These are phyloP conservation scores for Diachrysia chrysitis DNA, from an alignment of 2,888 invertebrate genomes.

Conservation along the genomic window DNA sequence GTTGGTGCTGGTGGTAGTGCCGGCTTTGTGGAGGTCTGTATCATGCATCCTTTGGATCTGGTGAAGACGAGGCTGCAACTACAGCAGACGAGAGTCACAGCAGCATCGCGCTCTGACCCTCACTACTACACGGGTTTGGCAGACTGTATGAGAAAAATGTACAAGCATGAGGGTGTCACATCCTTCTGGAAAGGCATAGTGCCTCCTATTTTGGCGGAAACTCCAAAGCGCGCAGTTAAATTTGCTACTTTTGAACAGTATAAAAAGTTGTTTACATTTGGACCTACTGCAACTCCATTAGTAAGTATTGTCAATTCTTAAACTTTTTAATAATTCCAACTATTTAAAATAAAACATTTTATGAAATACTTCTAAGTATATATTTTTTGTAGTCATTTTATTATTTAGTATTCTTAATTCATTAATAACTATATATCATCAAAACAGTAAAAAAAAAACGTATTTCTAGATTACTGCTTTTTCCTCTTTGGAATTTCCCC, in stretches of 20 bases:
- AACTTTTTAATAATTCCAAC: neutral
- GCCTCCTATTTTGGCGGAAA: constrained; percentile 97
- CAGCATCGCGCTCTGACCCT: constrained; percentile 80
- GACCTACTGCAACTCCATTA: constrained; percentile 93
- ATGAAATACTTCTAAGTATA: no score
- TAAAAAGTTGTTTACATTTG: constrained; percentile 95
- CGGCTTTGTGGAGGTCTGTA: constrained; percentile 97
- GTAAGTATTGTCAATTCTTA: constrained; percentile 75
- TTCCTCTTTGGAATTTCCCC: neutral
- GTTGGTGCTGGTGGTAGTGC: constrained; percentile 97
- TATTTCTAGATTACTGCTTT: neutral
- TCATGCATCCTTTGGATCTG: constrained; percentile 98
- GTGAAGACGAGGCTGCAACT: constrained; percentile 94
- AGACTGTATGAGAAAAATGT: constrained; percentile 97
- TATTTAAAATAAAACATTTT: no score
- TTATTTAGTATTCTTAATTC: no score
- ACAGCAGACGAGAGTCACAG: constrained; percentile 71
- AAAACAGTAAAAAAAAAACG: neutral
- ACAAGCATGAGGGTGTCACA: constrained; percentile 93
- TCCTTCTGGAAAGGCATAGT: constrained; percentile 98
- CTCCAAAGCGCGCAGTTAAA: constrained; percentile 98
- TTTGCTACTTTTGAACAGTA: constrained; percentile 98
- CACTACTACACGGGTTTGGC: constrained; percentile 93
- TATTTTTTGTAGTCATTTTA: no score
- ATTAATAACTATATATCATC: no score